Conservation (phyloP, 2,797 vertebrate species). For the Mus caroli region DNA sequence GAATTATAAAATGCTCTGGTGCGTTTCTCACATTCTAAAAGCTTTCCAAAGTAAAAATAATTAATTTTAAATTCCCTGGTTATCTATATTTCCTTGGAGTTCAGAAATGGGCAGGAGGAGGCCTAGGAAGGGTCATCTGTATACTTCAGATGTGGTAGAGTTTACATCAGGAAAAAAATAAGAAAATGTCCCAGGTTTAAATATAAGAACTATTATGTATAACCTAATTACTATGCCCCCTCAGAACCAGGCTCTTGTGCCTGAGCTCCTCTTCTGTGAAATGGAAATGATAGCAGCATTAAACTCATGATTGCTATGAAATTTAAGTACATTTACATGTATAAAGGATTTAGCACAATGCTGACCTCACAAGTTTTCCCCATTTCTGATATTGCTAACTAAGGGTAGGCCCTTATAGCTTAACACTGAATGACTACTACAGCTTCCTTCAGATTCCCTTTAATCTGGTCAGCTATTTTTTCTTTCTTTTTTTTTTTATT, state of each 20-base stretch:
- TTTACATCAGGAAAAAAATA: slow-evolving; percentile 19
- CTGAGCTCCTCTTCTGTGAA: background rate
- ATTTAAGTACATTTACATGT: background rate
- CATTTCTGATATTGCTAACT: background rate
- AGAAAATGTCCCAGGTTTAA: background rate
- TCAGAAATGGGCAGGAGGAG: background rate
- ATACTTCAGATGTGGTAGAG: background rate
- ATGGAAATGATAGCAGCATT: background rate
- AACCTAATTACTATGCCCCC: background rate
- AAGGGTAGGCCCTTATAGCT: background rate
- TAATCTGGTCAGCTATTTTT: background rate
- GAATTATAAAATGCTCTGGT: slow-evolving; percentile 58
- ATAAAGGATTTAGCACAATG: background rate
- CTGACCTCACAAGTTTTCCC: background rate
- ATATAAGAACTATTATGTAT: background rate
- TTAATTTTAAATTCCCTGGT: slow-evolving; percentile 50
- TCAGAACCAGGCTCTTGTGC: background rate
- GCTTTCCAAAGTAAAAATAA: slow-evolving; percentile 51
- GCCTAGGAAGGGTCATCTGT: background rate
- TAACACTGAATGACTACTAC: background rate
- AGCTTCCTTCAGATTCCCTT: background rate
- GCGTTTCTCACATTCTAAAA: slow-evolving; percentile 41
- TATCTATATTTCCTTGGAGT: background rate
- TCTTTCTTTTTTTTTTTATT: no score
- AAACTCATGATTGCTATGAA: background rate